Conservation (phyloP, 2,797 vertebrate species). For the Diplodus sargus region DNA sequence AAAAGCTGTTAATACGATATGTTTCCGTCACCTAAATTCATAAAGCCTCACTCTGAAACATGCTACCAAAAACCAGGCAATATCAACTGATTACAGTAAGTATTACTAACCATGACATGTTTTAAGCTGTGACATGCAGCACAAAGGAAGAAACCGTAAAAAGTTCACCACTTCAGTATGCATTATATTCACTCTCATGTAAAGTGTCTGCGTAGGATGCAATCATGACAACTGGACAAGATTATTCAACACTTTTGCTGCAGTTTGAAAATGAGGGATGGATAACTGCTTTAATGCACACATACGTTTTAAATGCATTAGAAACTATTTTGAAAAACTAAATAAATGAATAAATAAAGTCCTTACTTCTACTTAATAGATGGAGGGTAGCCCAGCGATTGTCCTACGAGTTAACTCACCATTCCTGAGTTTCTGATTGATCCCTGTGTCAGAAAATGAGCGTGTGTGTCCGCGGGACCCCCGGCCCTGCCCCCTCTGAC, state of each 20-base stretch:
- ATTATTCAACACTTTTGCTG: neutral
- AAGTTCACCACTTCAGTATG: neutral
- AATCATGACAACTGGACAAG: neutral
- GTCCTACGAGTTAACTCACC: conserved; percentile 80
- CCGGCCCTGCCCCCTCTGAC: conserved; percentile 79
- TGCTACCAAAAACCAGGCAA: neutral
- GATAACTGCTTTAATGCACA: neutral
- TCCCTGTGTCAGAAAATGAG: conserved; percentile 93
- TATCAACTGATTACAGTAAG: neutral
- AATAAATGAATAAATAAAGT: no score
- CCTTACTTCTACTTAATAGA: neutral
- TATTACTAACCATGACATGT: no score
- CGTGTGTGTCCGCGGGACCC: conserved; percentile 88
- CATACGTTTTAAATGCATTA: neutral
- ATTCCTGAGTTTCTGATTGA: conserved; percentile 87
- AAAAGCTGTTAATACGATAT: neutral
- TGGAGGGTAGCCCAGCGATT: neutral
- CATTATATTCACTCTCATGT: neutral
- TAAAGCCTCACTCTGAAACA: neutral
- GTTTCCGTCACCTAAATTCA: neutral
- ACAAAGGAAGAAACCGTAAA: neutral
- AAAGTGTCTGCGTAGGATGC: neutral
- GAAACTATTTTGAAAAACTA: no score
- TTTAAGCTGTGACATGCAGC: neutral
- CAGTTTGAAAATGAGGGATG: neutral